Evolutionary conservation across 2,113 vertebrate species (phyloP).

Genomic region (Caretta caretta): DNA sequence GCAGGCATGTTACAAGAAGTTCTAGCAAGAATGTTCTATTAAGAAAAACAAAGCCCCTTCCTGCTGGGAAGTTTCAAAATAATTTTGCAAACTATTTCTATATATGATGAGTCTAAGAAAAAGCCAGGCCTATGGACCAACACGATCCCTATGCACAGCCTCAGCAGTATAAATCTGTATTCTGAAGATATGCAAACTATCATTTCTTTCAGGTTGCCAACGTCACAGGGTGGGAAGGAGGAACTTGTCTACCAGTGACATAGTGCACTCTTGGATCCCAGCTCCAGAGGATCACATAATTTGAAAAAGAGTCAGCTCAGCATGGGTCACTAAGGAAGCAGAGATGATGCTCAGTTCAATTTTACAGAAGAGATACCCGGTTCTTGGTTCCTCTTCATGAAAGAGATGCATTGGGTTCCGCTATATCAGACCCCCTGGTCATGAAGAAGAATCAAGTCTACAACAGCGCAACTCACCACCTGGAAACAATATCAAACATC

Average conservation of each 20-base stretch:
- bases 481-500: background rate
- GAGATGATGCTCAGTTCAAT: background rate
- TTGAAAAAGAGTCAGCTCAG: background rate
- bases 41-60: background rate
- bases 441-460: background rate
- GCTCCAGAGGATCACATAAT: background rate
- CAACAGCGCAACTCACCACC: background rate
- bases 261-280: background rate
- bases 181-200: fast-evolving
- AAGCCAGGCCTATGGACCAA: fast-evolving
- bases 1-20: background rate
- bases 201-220: background rate
- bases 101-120: background rate
- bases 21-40: background rate
- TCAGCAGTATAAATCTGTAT: background rate
- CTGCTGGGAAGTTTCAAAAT: constrained; percentile 13
- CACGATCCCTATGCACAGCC: fast-evolving
- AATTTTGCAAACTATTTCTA: background rate
- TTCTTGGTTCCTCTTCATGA: background rate
- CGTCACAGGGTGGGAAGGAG: background rate
- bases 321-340: background rate
- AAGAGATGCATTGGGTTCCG: background rate
- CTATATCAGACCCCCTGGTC: background rate
- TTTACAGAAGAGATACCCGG: background rate
- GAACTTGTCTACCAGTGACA: background rate